Evolutionary conservation across 2,797 vertebrate species (phyloP).

Genomic region (Syndactyla subalaris): DNA sequence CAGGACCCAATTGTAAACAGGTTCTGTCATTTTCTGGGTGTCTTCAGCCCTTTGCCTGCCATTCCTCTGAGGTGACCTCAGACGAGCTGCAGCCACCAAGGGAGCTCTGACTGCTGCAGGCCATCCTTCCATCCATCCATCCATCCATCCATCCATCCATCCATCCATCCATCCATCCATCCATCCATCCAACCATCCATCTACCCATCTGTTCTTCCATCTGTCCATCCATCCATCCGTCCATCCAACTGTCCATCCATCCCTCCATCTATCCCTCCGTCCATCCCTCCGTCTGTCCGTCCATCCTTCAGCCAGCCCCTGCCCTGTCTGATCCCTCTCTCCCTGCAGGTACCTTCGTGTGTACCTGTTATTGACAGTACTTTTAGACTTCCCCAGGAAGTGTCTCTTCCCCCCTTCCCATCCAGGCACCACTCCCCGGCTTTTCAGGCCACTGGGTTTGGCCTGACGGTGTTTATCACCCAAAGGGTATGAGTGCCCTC

Average conservation of each 20-base stretch:
- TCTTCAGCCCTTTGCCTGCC: background rate
- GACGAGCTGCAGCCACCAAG: background rate
- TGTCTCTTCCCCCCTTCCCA: background rate
- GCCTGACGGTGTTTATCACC: accelerated
- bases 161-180: too few relatives aligned
- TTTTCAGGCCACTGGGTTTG: background rate
- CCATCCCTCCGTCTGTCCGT: too few relatives aligned
- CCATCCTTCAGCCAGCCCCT: background rate
- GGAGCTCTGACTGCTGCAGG: background rate
- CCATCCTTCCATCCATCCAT: background rate
- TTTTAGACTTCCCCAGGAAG: background rate
- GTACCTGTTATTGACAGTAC: accelerated
- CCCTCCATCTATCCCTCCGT: too few relatives aligned
- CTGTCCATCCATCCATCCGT: too few relatives aligned
- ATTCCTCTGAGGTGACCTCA: background rate
- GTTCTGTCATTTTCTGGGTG: background rate
- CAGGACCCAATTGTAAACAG: background rate
- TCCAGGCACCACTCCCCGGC: background rate
- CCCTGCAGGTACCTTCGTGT: too few relatives aligned
- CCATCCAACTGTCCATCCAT: too few relatives aligned
- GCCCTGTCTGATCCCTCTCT: accelerated
- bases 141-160: too few relatives aligned
- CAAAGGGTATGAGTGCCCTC: accelerated
- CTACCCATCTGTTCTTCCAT: too few relatives aligned
- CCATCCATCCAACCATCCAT: too few relatives aligned